Base-by-base conservation (phyloP, 2,888 invertebrate species). In the Hypena proboscidalis region DNA sequence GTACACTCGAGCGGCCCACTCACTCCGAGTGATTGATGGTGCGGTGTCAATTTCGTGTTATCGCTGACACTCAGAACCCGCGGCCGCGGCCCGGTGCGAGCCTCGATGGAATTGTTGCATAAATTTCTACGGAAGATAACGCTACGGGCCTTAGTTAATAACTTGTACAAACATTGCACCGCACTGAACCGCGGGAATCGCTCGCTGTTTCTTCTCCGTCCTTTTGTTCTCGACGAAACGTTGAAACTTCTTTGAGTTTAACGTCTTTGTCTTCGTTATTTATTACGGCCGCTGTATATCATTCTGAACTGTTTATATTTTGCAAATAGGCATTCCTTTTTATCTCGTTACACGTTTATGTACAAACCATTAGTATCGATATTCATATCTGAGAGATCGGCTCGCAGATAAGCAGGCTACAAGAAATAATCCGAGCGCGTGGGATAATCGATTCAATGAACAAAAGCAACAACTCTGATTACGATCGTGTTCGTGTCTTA, bases 21-120 rank as follows among this genome's bases (percentile, higher is more conserved):
- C 83, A 64, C 70, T 75, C 65, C 63, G 52, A 67, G 74, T 89
- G 87, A 88, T 88, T 85, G 86, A 89, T 88, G 79, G 67, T 58
- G 62, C 62, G 72, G 76, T 84, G 85, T 88, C 86, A 79, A 82
- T 83, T 80, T 72, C 74, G 70, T 72, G 78, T 80, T 84, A 85
- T 85, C 81, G 72, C 74, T 70, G 73, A 77, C 74, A 80, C 75
- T 63, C 61, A 67, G 69, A 66, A 71, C 70, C 64, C 62, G 54
- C 58, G 67, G 63, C 66, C 61, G 61, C 53, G 17, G 26, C 2
- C 27, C 26, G 15, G 4, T 5, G 3, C 17, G 17, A 3, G 3
- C 17, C 46, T 50, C 65, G 62, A 73, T 74, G 67, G 72, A 67
- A 74, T 79, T 72, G 68, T 71, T 74, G 70, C 71, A 74, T 75